These are phyloP conservation scores for Crotalus helleri DNA, from an alignment of 2,113 vertebrate species.

Conservation along the genomic window DNA sequence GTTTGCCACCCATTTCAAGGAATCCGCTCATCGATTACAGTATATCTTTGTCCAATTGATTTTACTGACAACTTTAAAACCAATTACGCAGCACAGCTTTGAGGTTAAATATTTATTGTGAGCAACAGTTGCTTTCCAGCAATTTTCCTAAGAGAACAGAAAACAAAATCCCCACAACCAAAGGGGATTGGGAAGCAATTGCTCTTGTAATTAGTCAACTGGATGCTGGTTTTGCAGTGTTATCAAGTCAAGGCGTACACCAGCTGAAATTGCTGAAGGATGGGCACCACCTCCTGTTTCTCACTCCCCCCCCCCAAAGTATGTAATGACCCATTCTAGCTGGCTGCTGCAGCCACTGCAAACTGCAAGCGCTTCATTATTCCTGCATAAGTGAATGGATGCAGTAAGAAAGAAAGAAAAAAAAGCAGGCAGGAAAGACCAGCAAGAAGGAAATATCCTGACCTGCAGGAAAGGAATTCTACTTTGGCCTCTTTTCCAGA, in stretches of 20 bases:
- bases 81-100: background rate
- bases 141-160: background rate
- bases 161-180: background rate
- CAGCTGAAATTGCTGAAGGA: background rate
- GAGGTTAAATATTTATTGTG: background rate
- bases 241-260: background rate
- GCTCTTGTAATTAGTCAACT: background rate
- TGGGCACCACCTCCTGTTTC: background rate
- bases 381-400: background rate
- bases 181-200: background rate
- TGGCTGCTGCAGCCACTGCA: background rate
- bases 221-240: background rate
- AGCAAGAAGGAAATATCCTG: background rate
- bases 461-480: background rate
- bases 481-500: background rate
- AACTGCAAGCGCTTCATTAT: background rate
- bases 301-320: background rate
- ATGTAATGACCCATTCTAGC: background rate
- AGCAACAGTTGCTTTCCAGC: background rate
- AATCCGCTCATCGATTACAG: background rate
- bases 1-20: background rate
- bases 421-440: background rate
- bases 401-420: background rate
- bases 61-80: slow-evolving; percentile 9
- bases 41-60: background rate